phyloP scores from a whole-genome alignment of 2,797 vertebrate genomes.

The Chaetodon trifasciatus region DNA sequence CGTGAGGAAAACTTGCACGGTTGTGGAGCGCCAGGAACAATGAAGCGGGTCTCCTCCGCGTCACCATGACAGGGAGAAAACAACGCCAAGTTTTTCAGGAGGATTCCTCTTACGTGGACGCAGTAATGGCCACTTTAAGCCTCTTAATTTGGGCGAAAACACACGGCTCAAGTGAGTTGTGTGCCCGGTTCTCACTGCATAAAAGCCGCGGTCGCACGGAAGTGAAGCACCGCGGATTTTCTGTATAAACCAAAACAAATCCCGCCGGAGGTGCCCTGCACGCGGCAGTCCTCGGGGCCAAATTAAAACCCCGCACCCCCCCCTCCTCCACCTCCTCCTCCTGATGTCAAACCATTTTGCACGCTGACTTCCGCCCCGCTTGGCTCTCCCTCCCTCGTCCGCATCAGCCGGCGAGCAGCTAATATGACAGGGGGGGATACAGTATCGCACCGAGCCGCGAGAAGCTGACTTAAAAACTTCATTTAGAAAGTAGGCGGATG shows the following conservation, averaged over 20 bases:
- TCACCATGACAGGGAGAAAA: slow-evolving; percentile 19
- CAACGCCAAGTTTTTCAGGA: not conserved
- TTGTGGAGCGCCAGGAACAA: slow-evolving; percentile 60
- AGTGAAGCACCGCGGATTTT: not conserved
- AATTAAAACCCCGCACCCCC: slow-evolving; percentile 18
- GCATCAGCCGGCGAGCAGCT: slow-evolving; percentile 78
- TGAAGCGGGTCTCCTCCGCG: slow-evolving; percentile 48
- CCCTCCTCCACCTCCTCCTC: not conserved
- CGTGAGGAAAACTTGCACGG: slow-evolving; percentile 63
- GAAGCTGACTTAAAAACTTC: slow-evolving; percentile 70
- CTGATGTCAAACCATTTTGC: slow-evolving; percentile 80
- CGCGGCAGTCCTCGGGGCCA: not conserved
- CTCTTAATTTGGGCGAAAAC: not conserved
- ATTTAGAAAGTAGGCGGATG: slow-evolving; percentile 57
- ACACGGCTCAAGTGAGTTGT: not conserved
- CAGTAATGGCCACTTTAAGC: not conserved
- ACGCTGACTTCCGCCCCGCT: slow-evolving; percentile 85
- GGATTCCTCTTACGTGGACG: not conserved
- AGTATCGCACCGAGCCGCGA: slow-evolving; percentile 55
- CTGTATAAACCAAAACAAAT: slow-evolving; percentile 9
- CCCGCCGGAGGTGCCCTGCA: not conserved
- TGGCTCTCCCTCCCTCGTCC: slow-evolving; percentile 52
- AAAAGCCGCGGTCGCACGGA: not conserved
- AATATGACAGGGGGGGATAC: slow-evolving; percentile 65
- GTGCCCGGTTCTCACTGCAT: not conserved